Base-by-base conservation (phyloP, 2,113 vertebrate genomes). In the Rana temporaria region DNA sequence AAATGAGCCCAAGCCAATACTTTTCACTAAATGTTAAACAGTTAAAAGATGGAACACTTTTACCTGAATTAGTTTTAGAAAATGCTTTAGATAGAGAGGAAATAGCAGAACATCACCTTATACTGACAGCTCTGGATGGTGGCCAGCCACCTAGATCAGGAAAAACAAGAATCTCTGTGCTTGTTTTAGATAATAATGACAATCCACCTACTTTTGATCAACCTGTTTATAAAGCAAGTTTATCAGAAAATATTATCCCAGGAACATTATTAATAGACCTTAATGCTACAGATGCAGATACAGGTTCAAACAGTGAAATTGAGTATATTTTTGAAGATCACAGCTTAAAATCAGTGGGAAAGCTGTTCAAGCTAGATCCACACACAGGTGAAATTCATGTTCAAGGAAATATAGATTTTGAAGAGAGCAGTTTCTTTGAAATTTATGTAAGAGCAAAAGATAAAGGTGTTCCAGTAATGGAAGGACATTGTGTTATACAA, bases 391-490 rank as follows among this genome's bases (percentile, higher is more conserved):
- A 92, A 56, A 90, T 98, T 84, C 89, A 79, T 60, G 90, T 98
- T 0, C 91, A 91, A 1, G 90, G 87, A n/a, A 84, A 82, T 2
- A 80, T 97, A 84, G 96, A 97, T 81, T 94, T 94, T 19, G 96
- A 97, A 87, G 90, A 94, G 64, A 86, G 88, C 0, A 85, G 87
- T 90, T 93, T 90, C 78, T 95, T 95, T 79, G 95, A 96, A 88
- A 93, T 98, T 71, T 95, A 96, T 0, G 85, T 96, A 55, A 86
- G 90, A 71, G 96, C 95, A 56, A 90, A 90, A 7, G 96, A 98
- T 0, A 89, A 95, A 79, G 96, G 96, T 1, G 90, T 90, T 74
- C 96, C 94, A 0, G 92, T 93, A 85, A 94, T 95, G 94, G 94
- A 95, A 85, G 94, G 94, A 16, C 95, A 96, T 78, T 95, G 94